Evolutionary conservation across 2,113 vertebrate genomes (phyloP).

Genomic region (Lutjanus erythropterus): DNA sequence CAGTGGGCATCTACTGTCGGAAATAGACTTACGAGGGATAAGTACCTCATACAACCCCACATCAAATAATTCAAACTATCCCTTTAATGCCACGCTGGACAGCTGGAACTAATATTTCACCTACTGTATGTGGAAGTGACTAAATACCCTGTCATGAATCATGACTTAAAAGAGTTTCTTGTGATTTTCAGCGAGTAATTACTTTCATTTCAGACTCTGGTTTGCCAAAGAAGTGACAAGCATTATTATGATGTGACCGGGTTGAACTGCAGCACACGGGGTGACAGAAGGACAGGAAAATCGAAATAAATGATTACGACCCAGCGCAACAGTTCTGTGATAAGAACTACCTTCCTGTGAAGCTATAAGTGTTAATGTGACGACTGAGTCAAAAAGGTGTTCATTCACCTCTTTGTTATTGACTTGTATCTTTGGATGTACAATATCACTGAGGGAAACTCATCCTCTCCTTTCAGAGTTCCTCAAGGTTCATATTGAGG

Average conservation of each 20-base stretch:
- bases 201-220: neutral
- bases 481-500: neutral
- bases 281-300: neutral
- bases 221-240: neutral
- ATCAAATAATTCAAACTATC: too few relatives aligned
- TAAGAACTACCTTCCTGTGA: too few relatives aligned
- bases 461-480: neutral
- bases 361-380: neutral
- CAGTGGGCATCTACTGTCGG: too few relatives aligned
- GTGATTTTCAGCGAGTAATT: neutral
- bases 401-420: neutral
- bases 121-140: neutral
- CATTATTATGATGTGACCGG: neutral
- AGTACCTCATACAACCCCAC: too few relatives aligned
- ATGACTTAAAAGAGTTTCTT: neutral
- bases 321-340: neutral
- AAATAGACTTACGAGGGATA: too few relatives aligned
- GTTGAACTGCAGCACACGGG: neutral
- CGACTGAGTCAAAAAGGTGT: neutral
- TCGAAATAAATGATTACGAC: neutral
- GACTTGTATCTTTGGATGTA: neutral
- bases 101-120: slow-evolving; percentile 5
- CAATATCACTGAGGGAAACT: neutral
- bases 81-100: neutral
- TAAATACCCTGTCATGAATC: neutral